A percentile compares a stretch with the other conserved stretches of the same genome.
Conservation (phyloP, 2,888 invertebrate genomes). For the Onchidella celtica region DNA sequence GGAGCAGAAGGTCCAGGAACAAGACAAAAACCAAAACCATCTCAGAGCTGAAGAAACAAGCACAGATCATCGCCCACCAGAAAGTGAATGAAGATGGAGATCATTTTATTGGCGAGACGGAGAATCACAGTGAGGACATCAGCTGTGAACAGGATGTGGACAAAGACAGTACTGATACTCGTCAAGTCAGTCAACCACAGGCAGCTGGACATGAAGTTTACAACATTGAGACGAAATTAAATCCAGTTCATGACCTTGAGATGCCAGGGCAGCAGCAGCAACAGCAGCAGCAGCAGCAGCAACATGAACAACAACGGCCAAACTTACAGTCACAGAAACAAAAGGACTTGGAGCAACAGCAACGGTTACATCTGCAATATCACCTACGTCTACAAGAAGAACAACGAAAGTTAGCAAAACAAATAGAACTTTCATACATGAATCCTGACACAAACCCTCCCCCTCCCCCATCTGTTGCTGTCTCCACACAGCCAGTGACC, state of each 20-base stretch:
- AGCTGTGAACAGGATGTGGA: not conserved
- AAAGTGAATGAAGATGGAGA: slow-evolving; percentile 13
- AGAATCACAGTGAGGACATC: not conserved
- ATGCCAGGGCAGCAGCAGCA: not conserved
- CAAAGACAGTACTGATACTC: not conserved
- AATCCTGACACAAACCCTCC: not conserved
- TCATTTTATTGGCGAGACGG: not conserved
- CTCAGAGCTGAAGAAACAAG: slow-evolving; percentile 36
- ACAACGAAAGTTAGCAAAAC: slow-evolving; percentile 34
- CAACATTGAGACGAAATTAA: not conserved
- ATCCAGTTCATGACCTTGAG: not conserved
- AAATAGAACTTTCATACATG: slow-evolving; percentile 40
- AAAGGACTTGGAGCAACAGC: slow-evolving; percentile 35
- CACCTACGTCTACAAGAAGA: slow-evolving; percentile 42
- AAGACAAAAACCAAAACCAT: slow-evolving; percentile 53
- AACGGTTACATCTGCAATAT: slow-evolving; percentile 36
- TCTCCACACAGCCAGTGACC: not conserved
- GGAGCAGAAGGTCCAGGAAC: slow-evolving; percentile 70
- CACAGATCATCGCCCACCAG: slow-evolving; percentile 18
- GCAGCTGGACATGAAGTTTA: not conserved
- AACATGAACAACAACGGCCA: not conserved
- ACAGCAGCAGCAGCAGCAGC: not conserved
- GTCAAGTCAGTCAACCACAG: not conserved
- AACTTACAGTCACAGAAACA: slow-evolving; percentile 33
- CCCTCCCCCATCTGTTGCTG: not conserved